phyloP scores from a whole-genome alignment of 1,140 invertebrate species.

The Drosophila sechellia region DNA sequence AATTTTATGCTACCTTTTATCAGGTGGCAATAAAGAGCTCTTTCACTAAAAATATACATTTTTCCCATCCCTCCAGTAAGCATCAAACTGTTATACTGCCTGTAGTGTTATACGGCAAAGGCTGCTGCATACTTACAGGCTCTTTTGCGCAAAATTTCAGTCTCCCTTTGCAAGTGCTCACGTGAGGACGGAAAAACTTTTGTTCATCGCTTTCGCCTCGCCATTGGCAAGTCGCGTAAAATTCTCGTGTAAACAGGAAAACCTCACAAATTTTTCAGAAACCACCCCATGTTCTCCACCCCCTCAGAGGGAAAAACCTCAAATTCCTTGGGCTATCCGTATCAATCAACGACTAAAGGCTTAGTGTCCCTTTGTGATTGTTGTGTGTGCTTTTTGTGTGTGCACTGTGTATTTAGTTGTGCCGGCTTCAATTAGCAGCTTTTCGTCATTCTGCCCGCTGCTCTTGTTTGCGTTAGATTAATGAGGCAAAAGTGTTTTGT shows the following conservation, averaged over 20 bases:
- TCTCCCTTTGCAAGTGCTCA: constrained; percentile 72
- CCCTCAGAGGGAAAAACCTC: background rate
- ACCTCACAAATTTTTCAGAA: background rate
- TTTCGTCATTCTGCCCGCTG: constrained; percentile 1
- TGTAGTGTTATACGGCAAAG: constrained; percentile 21
- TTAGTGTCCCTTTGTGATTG: constrained; percentile 23
- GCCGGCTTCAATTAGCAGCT: constrained; percentile 66
- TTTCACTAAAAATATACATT: background rate
- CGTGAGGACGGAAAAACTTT: constrained; percentile 46
- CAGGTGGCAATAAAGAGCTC: constrained; percentile 40
- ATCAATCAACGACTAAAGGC: constrained; percentile 44
- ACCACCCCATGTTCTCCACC: background rate
- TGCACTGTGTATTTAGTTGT: constrained; percentile 8
- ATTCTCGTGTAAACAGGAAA: constrained; percentile 9
- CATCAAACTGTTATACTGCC: constrained; percentile 38
- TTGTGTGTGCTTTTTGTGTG: constrained; percentile 11
- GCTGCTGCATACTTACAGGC: constrained; percentile 70
- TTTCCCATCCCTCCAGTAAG: constrained; percentile 13
- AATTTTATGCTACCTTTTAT: constrained; percentile 40
- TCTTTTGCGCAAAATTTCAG: constrained; percentile 44
- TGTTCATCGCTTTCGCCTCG: constrained; percentile 23
- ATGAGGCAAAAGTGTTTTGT: constrained; percentile 82
- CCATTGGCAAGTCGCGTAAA: constrained; percentile 32
- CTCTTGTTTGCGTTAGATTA: constrained; percentile 50
- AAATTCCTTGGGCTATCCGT: constrained; percentile 30